Evolutionary conservation across 2,797 vertebrate genomes (phyloP).

Genomic region (Chaetodon trifasciatus): DNA sequence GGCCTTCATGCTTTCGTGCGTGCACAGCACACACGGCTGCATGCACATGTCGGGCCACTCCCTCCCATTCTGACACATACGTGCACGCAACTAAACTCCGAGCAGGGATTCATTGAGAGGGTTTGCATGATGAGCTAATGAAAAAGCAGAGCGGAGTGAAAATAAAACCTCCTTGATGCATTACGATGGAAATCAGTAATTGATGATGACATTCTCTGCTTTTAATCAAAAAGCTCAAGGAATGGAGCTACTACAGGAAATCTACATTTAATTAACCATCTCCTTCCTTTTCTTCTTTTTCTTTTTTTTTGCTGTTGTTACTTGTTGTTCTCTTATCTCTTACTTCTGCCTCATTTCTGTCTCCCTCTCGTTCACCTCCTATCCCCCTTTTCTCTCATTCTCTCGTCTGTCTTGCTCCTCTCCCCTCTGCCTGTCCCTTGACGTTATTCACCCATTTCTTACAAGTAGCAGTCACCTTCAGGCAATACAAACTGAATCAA

Average conservation of each 20-base stretch:
- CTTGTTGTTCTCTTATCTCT: neutral
- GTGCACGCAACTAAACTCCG: conserved; percentile 1
- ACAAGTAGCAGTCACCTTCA: conserved; percentile 64
- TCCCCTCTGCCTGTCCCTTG: conserved; percentile 1
- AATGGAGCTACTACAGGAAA: conserved; percentile 24
- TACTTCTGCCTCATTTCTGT: conserved; percentile 2
- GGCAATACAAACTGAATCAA: conserved; percentile 72
- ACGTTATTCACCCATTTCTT: conserved; percentile 55
- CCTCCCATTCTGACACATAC: neutral
- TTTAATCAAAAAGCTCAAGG: conserved; percentile 35
- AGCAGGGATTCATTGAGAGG: conserved; percentile 33
- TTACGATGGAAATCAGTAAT: conserved; percentile 53
- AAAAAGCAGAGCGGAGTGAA: conserved; percentile 34
- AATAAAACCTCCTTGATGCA: conserved; percentile 59
- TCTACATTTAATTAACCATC: neutral
- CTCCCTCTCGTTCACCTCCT: neutral
- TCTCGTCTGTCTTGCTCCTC: neutral
- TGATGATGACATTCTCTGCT: conserved; percentile 44
- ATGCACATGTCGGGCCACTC: neutral
- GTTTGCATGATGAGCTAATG: conserved; percentile 63
- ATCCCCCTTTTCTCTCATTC: neutral
- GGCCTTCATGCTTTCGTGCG: conserved; percentile 27
- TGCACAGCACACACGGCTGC: neutral
- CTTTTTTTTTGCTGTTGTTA: neutral
- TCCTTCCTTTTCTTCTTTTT: neutral